Percentiles rank a stretch among this genome's conserved stretches.
phyloP scores from a whole-genome alignment of 2,797 vertebrate genomes.

The Clamator glandarius region DNA sequence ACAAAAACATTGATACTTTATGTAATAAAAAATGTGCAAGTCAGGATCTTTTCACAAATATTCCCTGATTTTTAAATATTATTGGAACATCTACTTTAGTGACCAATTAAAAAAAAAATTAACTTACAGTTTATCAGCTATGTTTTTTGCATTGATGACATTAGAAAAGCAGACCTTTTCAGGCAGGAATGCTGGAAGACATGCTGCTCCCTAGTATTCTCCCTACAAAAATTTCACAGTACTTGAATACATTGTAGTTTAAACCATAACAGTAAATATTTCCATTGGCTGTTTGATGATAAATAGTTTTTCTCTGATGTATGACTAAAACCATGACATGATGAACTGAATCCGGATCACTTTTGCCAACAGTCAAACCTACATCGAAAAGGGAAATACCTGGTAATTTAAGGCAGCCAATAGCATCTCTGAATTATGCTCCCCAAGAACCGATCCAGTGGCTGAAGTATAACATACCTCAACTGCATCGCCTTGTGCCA shows the following conservation, averaged over 20 bases:
- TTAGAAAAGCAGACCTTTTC: background rate
- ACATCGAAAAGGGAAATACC: background rate
- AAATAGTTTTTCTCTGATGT: background rate
- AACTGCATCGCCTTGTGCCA: background rate
- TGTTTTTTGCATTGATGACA: background rate
- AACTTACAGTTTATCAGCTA: background rate
- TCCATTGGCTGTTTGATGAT: background rate
- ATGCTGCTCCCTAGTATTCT: background rate
- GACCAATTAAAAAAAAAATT: background rate
- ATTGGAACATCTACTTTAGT: background rate
- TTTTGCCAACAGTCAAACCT: background rate
- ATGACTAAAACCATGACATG: background rate
- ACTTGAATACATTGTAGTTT: background rate
- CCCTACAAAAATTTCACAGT: background rate
- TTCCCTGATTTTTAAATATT: background rate
- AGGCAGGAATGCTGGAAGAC: background rate
- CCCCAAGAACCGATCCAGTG: background rate
- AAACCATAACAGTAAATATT: background rate
- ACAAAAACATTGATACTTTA: slow-evolving; percentile 1
- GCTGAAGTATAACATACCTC: background rate
- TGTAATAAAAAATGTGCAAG: background rate
- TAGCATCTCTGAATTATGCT: background rate
- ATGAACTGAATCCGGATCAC: background rate
- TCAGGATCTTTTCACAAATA: background rate
- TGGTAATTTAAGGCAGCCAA: background rate